Conservation (phyloP, 2,888 invertebrate genomes). For the Itoplectis maculator region DNA sequence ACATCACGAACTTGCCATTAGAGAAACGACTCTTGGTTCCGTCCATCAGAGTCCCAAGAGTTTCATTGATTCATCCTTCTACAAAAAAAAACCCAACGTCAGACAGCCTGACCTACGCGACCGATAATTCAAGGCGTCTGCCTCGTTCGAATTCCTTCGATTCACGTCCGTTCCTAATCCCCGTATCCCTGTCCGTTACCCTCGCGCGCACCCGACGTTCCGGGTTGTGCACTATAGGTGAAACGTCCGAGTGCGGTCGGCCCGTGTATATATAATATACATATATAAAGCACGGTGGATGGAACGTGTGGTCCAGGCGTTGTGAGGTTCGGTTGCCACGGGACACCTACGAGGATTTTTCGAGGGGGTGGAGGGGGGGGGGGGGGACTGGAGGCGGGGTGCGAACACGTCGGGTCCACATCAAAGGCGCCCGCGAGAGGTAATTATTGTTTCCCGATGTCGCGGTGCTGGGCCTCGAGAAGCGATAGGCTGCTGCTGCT, state of each 20-base stretch:
- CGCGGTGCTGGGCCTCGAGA: too few relatives aligned
- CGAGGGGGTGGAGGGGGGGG: too few relatives aligned
- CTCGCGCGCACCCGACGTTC: conserved; percentile 32
- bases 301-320: conserved; percentile 56
- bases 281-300: conserved; percentile 4
- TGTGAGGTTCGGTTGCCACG: conserved; percentile 64
- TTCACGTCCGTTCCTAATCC: conserved; percentile 9
- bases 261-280: conserved; percentile 34
- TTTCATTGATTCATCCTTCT: background rate
- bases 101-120: background rate
- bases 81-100: background rate
- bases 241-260: conserved; percentile 36
- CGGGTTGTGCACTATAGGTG: conserved; percentile 31
- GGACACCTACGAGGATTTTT: conserved; percentile 77
- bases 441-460: conserved; percentile 83
- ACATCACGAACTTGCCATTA: too few relatives aligned
- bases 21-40: too few relatives aligned
- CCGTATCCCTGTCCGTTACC: conserved; percentile 1
- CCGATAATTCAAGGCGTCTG: background rate
- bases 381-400: too few relatives aligned
- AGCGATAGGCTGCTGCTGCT: too few relatives aligned
- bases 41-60: background rate
- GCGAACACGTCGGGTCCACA: conserved; percentile 81
- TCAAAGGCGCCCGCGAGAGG: conserved; percentile 80
- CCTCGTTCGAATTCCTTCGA: conserved; percentile 13